phyloP scores from a whole-genome alignment of 2,888 invertebrate genomes.

The Sialis lutaria region DNA sequence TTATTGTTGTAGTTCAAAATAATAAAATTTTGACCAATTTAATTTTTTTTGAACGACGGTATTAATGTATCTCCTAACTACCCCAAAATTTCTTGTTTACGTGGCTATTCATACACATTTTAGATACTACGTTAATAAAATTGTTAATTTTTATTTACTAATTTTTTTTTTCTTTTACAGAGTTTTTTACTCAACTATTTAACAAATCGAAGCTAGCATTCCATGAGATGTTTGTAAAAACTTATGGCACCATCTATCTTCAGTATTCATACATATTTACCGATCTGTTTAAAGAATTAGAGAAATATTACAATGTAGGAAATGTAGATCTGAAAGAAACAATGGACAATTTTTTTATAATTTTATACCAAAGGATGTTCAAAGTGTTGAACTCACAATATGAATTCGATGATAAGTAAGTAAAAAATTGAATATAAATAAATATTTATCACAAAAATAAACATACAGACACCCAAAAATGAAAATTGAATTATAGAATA shows the following conservation, averaged over 20 bases:
- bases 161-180: conserved; percentile 30
- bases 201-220: conserved; percentile 70
- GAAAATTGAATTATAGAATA: not conserved
- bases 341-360: conserved; percentile 85
- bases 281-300: conserved; percentile 76
- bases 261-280: conserved; percentile 86
- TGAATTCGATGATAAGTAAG: conserved; percentile 68
- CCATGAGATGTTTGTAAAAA: conserved; percentile 88
- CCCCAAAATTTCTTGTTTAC: too few species aligned
- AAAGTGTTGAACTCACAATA: conserved; percentile 88
- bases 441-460: not conserved
- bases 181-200: conserved; percentile 73
- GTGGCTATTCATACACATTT: too few species aligned
- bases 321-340: conserved; percentile 69
- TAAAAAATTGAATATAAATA: conserved; percentile 12
- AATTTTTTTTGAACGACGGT: too few species aligned
- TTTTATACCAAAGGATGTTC: conserved; percentile 91
- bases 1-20: too few species aligned
- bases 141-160: conserved; percentile 1
- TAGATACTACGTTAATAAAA: not conserved
- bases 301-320: conserved; percentile 74
- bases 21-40: too few species aligned
- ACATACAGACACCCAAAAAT: not conserved
- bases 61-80: too few species aligned
- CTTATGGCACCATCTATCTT: conserved; percentile 90